phyloP scores from a whole-genome alignment of 2,113 vertebrate genomes.

The Mesoclemmys tuberculata region DNA sequence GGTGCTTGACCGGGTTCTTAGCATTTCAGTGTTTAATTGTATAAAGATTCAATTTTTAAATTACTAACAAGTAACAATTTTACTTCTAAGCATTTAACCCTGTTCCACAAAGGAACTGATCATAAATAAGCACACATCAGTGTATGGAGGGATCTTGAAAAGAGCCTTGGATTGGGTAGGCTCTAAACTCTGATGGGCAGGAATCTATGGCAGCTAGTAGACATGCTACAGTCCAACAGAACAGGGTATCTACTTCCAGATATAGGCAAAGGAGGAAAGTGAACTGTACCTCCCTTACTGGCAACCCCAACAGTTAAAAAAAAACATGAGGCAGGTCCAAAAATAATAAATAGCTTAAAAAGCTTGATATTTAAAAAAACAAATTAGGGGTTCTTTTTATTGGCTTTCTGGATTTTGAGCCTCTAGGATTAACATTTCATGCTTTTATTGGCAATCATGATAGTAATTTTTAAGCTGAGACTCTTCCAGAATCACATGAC shows the following conservation, averaged over 20 bases:
- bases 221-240: background rate
- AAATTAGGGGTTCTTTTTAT: background rate
- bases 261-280: background rate
- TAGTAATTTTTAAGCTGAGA: background rate
- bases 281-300: background rate
- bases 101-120: background rate
- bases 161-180: background rate
- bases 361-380: background rate
- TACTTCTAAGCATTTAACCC: background rate
- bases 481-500: background rate
- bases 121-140: background rate
- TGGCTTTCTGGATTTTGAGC: background rate
- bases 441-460: background rate
- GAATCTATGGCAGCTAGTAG: background rate
- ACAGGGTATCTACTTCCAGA: fast-evolving
- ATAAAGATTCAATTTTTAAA: background rate
- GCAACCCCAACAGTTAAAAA: background rate
- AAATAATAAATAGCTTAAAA: background rate
- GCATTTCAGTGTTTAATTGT: background rate
- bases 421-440: background rate
- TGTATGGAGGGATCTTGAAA: background rate
- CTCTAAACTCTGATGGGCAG: background rate
- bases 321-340: background rate
- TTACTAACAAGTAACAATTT: background rate
- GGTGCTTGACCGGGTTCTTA: background rate